phyloP scores from a whole-genome alignment of 2,888 invertebrate species.

The Agonum fuliginosum region DNA sequence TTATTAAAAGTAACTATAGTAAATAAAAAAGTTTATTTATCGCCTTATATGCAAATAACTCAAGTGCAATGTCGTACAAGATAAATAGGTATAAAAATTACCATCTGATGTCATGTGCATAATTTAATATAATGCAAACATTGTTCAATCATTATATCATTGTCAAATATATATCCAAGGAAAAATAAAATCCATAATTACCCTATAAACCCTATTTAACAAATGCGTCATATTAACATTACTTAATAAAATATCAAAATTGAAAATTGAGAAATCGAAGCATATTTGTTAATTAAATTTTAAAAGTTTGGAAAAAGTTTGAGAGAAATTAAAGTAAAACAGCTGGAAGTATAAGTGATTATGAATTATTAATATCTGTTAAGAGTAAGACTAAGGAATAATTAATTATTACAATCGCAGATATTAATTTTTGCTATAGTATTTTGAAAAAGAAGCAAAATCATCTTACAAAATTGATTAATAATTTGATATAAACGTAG shows the following conservation, averaged over 20 bases:
- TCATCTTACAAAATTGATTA: too few species aligned
- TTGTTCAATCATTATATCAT: slow-evolving; percentile 27
- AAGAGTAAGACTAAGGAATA: too few species aligned
- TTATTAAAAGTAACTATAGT: background rate
- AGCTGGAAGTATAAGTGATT: too few species aligned
- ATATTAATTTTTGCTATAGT: too few species aligned
- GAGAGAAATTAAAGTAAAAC: background rate
- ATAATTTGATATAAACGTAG: too few species aligned
- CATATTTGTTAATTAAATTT: background rate
- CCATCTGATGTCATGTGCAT: slow-evolving; percentile 31
- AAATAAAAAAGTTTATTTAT: background rate
- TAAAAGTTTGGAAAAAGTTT: too few species aligned
- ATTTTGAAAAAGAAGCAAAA: too few species aligned
- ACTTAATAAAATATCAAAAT: background rate
- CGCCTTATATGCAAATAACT: slow-evolving; percentile 16
- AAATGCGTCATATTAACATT: background rate
- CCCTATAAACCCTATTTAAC: background rate
- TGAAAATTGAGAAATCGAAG: background rate
- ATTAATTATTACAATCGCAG: too few species aligned
- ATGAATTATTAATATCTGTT: too few species aligned
- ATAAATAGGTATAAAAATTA: slow-evolving; percentile 26
- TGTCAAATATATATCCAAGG: slow-evolving; percentile 26
- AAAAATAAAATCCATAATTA: slow-evolving; percentile 16
- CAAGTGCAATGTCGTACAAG: slow-evolving; percentile 7
- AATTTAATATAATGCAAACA: slow-evolving; percentile 15